Conservation (phyloP, 1,140 invertebrate genomes). For the Bombus sibiricus region DNA sequence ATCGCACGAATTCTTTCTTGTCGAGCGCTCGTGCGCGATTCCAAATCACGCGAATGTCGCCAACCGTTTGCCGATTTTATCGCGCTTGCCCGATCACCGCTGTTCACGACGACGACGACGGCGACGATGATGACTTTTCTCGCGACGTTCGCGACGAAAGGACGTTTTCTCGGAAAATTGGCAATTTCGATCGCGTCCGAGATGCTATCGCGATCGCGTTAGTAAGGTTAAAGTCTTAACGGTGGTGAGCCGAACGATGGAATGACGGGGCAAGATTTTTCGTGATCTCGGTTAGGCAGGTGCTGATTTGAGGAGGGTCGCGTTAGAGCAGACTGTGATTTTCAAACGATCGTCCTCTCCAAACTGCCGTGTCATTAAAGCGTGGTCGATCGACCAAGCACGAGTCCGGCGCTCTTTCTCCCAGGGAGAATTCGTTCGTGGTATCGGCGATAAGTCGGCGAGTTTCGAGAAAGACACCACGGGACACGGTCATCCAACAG, state of each 20-base stretch:
- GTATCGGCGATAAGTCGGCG: background rate
- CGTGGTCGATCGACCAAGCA: slow-evolving; percentile 23
- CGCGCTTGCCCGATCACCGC: too few relatives aligned
- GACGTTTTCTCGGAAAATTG: background rate
- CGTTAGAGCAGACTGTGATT: slow-evolving; percentile 49
- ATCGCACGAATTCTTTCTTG: background rate
- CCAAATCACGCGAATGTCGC: background rate
- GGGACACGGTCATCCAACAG: background rate
- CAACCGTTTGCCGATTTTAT: background rate
- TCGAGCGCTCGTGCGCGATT: background rate
- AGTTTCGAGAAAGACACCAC: background rate
- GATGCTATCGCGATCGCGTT: background rate
- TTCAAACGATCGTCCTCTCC: slow-evolving; percentile 42
- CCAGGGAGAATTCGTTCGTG: background rate
- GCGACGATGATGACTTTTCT: too few relatives aligned
- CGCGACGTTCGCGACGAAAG: too few relatives aligned
- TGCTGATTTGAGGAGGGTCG: slow-evolving; percentile 77
- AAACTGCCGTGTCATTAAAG: slow-evolving; percentile 62
- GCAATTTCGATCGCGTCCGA: background rate
- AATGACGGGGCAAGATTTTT: slow-evolving; percentile 72
- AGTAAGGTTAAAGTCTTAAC: background rate
- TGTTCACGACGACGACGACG: too few relatives aligned
- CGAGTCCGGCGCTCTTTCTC: background rate
- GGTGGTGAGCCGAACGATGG: background rate
- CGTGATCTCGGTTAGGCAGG: slow-evolving; percentile 69